Conservation (phyloP, 1,140 invertebrate species). For the Drosophila tani region DNA sequence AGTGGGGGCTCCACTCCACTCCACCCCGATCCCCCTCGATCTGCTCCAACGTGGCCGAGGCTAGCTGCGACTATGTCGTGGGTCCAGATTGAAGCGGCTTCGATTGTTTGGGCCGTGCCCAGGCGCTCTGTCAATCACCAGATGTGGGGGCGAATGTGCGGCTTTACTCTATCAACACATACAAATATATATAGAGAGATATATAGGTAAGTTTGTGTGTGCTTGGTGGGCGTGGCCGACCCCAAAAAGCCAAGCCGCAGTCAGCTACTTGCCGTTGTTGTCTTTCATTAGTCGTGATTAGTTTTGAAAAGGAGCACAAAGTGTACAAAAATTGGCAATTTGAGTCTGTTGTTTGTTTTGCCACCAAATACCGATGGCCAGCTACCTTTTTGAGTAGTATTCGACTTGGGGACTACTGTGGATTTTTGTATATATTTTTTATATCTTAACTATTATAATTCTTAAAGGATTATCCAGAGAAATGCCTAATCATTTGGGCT, state of each 20-base stretch:
- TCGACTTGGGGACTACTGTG: background rate
- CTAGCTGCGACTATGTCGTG: slow-evolving; percentile 6
- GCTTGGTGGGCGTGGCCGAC: slow-evolving; percentile 56
- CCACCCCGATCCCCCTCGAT: background rate
- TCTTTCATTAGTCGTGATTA: slow-evolving; percentile 79
- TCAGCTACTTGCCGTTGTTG: slow-evolving; percentile 46
- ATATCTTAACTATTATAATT: background rate
- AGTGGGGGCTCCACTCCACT: slow-evolving; percentile 17
- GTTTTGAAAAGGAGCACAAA: slow-evolving; percentile 65
- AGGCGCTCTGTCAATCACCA: slow-evolving; percentile 66
- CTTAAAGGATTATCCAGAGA: no score
- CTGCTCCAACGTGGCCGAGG: slow-evolving; percentile 12
- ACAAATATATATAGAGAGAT: background rate
- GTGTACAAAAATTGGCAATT: slow-evolving; percentile 61
- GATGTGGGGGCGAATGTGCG: slow-evolving; percentile 35
- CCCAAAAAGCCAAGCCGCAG: slow-evolving; percentile 54
- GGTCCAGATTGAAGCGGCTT: slow-evolving; percentile 52
- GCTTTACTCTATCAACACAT: slow-evolving; percentile 2
- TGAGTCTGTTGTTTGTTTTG: slow-evolving; percentile 48
- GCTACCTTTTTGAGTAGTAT: background rate
- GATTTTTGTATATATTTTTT: background rate
- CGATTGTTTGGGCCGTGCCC: slow-evolving; percentile 71
- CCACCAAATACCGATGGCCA: background rate
- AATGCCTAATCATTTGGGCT: no score
- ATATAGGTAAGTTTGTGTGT: background rate